Base-by-base conservation (phyloP, 1,140 invertebrate genomes). In the Helicorthomorpha holstii region DNA sequence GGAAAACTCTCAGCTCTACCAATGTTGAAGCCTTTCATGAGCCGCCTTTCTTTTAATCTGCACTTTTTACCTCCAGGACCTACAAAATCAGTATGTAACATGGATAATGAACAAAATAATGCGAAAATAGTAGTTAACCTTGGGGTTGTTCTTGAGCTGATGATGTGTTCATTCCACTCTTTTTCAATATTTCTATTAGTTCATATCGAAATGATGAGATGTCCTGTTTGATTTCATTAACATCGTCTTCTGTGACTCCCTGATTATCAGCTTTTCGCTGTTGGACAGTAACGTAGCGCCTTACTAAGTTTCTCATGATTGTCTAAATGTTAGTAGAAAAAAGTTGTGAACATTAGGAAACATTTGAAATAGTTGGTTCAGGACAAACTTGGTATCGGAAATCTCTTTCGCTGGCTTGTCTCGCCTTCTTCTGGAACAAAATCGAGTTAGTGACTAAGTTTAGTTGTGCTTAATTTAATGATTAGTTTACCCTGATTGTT, bases 201-300 rank as follows among this genome's bases (percentile, higher is more conserved):
- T 95, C 89, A 63, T 81, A 89, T 41, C 82, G 73, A 24, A 91
- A 69, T 1, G 82, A 81, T 10, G 82, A 86, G 55, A 95, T 91
- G 62, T 94, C 89, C 64, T 94, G 90, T 61, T 92, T 80, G 55
- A 96, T 89, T 72, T 96, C 92, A 74, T 91, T 92, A 38, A 96
- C 82, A 64, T 96, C 90, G 66, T 96, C 91, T 62, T 95, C 90
- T 0, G 86, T 93, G 3, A 95, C 86, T 3, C 83, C 83, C 52
- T 77, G 81, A 27, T 87, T 83, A 61, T 90, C 83, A 42, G 81
- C 71, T 55, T 83, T 83, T 23, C 60, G 52, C 64, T 91, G 86
- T 63, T 88, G 85, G 1, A 80, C 76, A 0, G 83, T 87, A 1
- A 91, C 79, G 64, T 86, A 91, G 2, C 86, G 73, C 21, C 85